phyloP scores from a whole-genome alignment of 2,888 invertebrate species.

The Chymomyza fuscimana region DNA sequence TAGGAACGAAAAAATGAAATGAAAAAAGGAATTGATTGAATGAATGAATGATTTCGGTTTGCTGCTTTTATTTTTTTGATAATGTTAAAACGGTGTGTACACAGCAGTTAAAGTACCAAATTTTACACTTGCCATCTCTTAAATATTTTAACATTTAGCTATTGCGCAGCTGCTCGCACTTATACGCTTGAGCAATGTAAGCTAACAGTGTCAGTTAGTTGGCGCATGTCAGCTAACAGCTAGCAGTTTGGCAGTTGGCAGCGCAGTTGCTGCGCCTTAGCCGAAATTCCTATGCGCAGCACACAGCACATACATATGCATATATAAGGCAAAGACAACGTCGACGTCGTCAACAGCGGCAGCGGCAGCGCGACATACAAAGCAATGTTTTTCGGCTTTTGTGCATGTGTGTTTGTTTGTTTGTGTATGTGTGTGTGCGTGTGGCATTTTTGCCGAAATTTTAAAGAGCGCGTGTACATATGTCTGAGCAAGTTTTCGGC shows the following conservation, averaged over 20 bases:
- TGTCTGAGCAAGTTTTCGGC: background rate
- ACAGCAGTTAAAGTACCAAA: background rate
- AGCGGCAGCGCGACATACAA: slow-evolving; percentile 30
- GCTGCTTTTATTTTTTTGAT: slow-evolving; percentile 64
- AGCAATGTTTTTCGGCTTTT: slow-evolving; percentile 10
- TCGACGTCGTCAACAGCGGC: slow-evolving; percentile 1
- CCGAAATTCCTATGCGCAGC: slow-evolving; percentile 5
- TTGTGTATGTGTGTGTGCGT: background rate
- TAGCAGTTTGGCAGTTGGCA: slow-evolving; percentile 4
- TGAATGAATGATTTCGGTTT: background rate
- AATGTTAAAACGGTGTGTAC: slow-evolving; percentile 55
- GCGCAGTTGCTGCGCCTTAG: slow-evolving; percentile 5
- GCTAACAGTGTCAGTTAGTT: background rate
- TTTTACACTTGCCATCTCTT: background rate
- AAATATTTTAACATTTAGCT: background rate
- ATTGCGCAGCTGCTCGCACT: background rate
- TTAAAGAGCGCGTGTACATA: slow-evolving; percentile 1
- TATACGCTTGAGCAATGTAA: background rate
- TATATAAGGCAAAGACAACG: background rate
- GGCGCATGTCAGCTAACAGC: background rate
- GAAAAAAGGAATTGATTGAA: background rate
- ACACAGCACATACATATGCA: background rate
- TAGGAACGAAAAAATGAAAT: slow-evolving; percentile 64
- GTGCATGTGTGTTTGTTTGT: background rate
- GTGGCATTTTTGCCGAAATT: slow-evolving; percentile 13